Conservation (phyloP, 2,888 invertebrate genomes). For the Agapetus fuscipes region DNA sequence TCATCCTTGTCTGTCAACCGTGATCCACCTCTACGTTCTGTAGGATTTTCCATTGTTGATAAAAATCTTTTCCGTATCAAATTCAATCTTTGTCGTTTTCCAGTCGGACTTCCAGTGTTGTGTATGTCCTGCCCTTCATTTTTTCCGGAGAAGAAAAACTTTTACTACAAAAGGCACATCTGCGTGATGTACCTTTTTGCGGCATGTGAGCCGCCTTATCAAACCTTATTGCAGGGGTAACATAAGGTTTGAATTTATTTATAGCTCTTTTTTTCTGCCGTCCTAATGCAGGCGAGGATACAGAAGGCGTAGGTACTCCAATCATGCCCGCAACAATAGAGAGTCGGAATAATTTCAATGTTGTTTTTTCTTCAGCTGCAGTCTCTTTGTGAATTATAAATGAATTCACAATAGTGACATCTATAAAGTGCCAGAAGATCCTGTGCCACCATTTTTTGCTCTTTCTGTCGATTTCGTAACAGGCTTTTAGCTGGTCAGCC, state of each 20-base stretch:
- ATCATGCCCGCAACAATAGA: conserved; percentile 16
- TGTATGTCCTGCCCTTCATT: too few species aligned
- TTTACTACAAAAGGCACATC: conserved; percentile 20
- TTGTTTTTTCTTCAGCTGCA: conserved; percentile 2
- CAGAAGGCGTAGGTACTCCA: conserved; percentile 4
- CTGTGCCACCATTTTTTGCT: conserved; percentile 26
- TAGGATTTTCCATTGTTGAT: too few species aligned
- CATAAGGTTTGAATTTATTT: conserved; percentile 16
- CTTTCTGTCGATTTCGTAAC: conserved; percentile 25
- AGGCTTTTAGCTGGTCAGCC: conserved; percentile 24
- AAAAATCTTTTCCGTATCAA: too few species aligned
- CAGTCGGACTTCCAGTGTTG: too few species aligned
- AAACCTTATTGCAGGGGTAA: conserved; percentile 16
- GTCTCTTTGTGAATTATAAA: too few species aligned
- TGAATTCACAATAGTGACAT: conserved; percentile 23
- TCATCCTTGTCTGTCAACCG: too few species aligned
- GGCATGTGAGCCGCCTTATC: conserved; percentile 22
- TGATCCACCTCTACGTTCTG: too few species aligned
- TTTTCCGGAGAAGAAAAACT: too few species aligned
- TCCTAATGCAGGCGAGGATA: conserved; percentile 1
- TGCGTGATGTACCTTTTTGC: conserved; percentile 11
- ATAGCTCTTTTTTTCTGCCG: conserved; percentile 8
- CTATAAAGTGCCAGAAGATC: conserved; percentile 24
- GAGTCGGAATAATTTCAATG: conserved; percentile 17
- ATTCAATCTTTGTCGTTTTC: too few species aligned